Conservation (phyloP, 2,113 vertebrate genomes). For the Thunnus maccoyii region DNA sequence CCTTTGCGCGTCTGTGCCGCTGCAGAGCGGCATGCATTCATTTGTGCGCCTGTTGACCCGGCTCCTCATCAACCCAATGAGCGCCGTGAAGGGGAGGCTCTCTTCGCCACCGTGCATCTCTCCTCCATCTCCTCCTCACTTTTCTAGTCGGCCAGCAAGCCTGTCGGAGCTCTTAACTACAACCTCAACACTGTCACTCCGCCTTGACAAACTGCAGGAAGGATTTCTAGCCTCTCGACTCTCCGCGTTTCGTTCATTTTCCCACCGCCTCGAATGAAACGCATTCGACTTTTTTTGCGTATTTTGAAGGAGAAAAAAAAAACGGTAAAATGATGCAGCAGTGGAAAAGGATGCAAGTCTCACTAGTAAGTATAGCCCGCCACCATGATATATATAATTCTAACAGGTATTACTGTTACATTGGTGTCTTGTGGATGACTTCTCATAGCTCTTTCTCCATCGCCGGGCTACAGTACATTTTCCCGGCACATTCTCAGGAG, state of each 20-base stretch:
- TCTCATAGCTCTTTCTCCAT: not conserved
- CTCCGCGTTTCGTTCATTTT: slow-evolving; percentile 39
- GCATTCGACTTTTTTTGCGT: slow-evolving; percentile 63
- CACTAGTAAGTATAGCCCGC: slow-evolving; percentile 70
- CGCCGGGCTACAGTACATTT: slow-evolving; percentile 20
- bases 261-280: slow-evolving; percentile 41
- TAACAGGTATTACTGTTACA: slow-evolving; percentile 35
- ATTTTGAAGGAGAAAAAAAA: slow-evolving; percentile 23
- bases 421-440: slow-evolving; percentile 32
- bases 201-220: slow-evolving; percentile 66
- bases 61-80: slow-evolving; percentile 95
- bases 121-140: slow-evolving; percentile 87
- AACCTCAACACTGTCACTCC: slow-evolving; percentile 58
- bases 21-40: slow-evolving; percentile 76
- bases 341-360: slow-evolving; percentile 59
- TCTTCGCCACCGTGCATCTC: slow-evolving; percentile 81
- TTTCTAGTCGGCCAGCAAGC: slow-evolving; percentile 89
- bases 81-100: slow-evolving; percentile 93
- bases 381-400: slow-evolving; percentile 4
- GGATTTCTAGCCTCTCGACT: slow-evolving; percentile 70
- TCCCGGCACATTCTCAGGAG: slow-evolving; percentile 4
- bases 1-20: slow-evolving; percentile 75
- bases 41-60: slow-evolving; percentile 92
- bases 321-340: slow-evolving; percentile 69
- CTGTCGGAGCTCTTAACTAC: slow-evolving; percentile 82